These are phyloP conservation scores for Temnopleurus reevesii DNA, from an alignment of 53 echinoderm and acorn worm species.

Conservation along the genomic window DNA sequence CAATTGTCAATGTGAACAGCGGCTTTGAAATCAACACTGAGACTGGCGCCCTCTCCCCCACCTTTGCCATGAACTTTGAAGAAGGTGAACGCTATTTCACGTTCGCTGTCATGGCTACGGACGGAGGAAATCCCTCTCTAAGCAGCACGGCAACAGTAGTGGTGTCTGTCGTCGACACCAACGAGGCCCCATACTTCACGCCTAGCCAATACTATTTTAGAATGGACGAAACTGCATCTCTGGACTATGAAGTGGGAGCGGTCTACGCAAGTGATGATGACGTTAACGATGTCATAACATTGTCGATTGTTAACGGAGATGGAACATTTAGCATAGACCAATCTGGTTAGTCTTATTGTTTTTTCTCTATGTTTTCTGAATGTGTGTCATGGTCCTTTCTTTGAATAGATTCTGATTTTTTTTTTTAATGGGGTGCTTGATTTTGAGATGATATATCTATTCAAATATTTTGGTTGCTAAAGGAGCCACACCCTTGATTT, in stretches of 20 bases:
- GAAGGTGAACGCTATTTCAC: constrained; percentile 52
- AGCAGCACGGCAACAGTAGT: constrained; percentile 60
- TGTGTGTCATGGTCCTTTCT: no score
- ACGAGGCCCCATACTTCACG: constrained; percentile 78
- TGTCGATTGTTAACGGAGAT: neutral
- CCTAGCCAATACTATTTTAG: constrained; percentile 68
- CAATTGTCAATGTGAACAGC: neutral
- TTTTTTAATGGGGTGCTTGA: no score
- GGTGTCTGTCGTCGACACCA: constrained; percentile 64
- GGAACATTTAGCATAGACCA: constrained; percentile 63
- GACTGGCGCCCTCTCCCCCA: constrained; percentile 29
- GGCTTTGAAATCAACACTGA: constrained; percentile 2
- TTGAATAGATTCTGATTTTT: no score
- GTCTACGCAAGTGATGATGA: constrained; percentile 94
- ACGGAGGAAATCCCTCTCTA: constrained; percentile 56
- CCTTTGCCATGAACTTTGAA: constrained; percentile 53
- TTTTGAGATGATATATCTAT: no score
- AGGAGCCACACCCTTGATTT: no score
- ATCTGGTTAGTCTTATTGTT: no score
- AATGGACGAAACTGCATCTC: constrained; percentile 80
- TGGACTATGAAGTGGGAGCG: constrained; percentile 76
- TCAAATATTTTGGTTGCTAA: no score
- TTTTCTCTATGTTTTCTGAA: no score
- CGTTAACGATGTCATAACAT: constrained; percentile 16
- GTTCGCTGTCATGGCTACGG: constrained; percentile 62